A percentile compares a stretch with the other conserved stretches of the same genome.
phyloP scores from a whole-genome alignment of 2,888 invertebrate species.

The Therioaphis trifolii region DNA sequence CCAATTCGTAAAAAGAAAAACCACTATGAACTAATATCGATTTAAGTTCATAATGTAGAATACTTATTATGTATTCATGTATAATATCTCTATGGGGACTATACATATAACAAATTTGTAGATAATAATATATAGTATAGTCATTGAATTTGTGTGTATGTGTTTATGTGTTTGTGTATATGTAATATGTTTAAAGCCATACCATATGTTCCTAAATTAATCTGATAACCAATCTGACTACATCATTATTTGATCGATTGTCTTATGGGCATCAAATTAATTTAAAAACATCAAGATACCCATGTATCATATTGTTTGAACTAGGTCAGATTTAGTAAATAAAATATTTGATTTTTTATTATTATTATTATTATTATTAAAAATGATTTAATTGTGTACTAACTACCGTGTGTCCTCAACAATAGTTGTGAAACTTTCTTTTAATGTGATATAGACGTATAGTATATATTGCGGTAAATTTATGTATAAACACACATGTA shows the following conservation, averaged over 20 bases:
- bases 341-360: slow-evolving; percentile 8
- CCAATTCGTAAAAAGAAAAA: background rate
- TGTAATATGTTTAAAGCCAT: too few species aligned
- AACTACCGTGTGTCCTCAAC: background rate
- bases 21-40: background rate
- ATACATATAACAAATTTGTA: too few species aligned
- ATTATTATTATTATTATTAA: background rate
- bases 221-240: too few species aligned
- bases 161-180: too few species aligned
- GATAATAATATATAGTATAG: too few species aligned
- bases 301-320: background rate
- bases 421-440: slow-evolving; percentile 30
- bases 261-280: background rate
- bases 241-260: too few species aligned
- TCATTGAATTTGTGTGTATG: too few species aligned
- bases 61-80: too few species aligned
- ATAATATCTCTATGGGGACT: too few species aligned
- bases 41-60: too few species aligned
- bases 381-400: slow-evolving; percentile 35
- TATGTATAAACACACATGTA: slow-evolving; percentile 10
- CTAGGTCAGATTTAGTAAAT: slow-evolving; percentile 24
- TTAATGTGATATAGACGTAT: background rate
- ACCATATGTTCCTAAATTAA: too few species aligned
- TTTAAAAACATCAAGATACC: background rate
- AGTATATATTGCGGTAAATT: background rate